A percentile compares a stretch with the other conserved stretches of the same genome.
phyloP scores from a whole-genome alignment of 2,797 vertebrate species.

The Acrocephalus scirpaceus region DNA sequence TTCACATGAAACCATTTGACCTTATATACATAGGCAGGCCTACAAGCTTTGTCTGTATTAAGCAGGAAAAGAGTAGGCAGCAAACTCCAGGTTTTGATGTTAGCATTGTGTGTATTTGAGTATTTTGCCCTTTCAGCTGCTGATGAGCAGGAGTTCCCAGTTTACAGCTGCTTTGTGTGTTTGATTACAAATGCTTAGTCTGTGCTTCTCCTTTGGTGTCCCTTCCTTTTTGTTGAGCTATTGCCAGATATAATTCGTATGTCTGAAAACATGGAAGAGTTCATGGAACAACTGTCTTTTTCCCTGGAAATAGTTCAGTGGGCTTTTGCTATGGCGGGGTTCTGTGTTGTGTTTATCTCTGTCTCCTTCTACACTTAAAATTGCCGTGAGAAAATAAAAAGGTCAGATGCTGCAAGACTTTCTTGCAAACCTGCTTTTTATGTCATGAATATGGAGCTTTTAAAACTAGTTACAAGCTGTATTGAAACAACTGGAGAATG shows the following conservation, averaged over 20 bases:
- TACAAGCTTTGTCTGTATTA: background rate
- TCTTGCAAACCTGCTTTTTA: background rate
- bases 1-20: background rate
- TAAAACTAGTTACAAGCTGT: constrained; percentile 4
- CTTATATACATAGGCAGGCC: background rate
- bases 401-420: background rate
- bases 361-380: background rate
- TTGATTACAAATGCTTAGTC: background rate
- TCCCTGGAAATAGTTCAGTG: constrained; percentile 6
- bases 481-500: background rate
- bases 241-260: background rate
- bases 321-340: background rate
- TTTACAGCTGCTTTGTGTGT: constrained; percentile 2
- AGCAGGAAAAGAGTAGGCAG: background rate
- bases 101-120: background rate
- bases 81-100: background rate
- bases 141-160: background rate
- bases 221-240: background rate
- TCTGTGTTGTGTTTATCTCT: background rate
- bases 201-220: background rate
- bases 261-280: constrained; percentile 28
- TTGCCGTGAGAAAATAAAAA: constrained; percentile 4
- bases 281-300: constrained; percentile 36
- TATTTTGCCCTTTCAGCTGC: background rate
- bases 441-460: background rate